Conservation (phyloP, 2,113 vertebrate genomes). For the Callospermophilus lateralis region DNA sequence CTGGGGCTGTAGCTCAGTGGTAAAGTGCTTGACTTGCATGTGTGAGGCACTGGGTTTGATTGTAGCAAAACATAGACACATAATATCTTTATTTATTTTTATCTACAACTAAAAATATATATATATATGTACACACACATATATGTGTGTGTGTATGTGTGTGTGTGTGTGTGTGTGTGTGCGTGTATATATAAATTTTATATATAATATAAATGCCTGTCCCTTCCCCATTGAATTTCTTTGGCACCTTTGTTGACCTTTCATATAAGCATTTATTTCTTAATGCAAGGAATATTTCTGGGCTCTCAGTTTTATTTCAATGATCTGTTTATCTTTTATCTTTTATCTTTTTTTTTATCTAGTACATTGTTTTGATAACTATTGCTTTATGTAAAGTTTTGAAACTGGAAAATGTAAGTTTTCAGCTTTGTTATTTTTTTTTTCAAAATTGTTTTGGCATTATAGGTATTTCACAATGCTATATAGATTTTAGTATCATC, state of each 20-base stretch:
- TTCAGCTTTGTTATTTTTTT: background rate
- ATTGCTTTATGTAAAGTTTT: constrained; percentile 16
- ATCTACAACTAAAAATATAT: too few relatives aligned
- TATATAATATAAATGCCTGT: background rate
- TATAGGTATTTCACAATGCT: background rate
- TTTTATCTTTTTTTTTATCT: too few relatives aligned
- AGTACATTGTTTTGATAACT: constrained; percentile 11
- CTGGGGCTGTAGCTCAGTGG: too few relatives aligned
- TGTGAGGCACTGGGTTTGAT: too few relatives aligned
- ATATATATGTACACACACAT: too few relatives aligned
- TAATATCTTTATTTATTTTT: too few relatives aligned
- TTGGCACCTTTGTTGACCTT: background rate
- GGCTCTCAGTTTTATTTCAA: background rate
- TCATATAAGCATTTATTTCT: background rate
- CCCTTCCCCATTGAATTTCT: background rate
- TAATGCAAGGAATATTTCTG: background rate
- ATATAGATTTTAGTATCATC: background rate
- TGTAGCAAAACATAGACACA: too few relatives aligned
- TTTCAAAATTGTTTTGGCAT: constrained; percentile 30
- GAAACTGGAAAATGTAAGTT: background rate
- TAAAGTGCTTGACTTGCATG: too few relatives aligned
- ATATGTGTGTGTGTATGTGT: too few relatives aligned
- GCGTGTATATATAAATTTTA: too few relatives aligned
- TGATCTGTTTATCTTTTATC: background rate
- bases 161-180: too few relatives aligned